These are phyloP conservation scores for Vombatus ursinus DNA, from an alignment of 2,113 vertebrate genomes.

Conservation along the genomic window DNA sequence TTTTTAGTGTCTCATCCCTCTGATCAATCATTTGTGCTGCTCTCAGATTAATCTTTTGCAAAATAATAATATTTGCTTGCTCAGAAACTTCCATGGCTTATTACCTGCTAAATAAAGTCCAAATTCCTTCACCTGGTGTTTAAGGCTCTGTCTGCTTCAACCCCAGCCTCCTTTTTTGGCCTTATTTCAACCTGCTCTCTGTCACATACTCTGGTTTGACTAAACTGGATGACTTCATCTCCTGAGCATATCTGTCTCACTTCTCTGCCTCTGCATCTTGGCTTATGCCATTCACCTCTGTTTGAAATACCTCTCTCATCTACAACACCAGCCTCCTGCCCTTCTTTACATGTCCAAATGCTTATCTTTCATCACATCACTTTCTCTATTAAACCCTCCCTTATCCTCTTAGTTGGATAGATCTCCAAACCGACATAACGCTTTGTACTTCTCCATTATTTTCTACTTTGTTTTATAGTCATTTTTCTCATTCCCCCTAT, in stretches of 20 bases:
- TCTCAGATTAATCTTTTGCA: not conserved
- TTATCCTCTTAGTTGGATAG: not conserved
- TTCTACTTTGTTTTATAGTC: not conserved
- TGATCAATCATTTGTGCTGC: not conserved
- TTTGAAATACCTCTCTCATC: not conserved
- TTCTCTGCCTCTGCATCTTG: not conserved
- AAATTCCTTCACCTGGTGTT: not conserved
- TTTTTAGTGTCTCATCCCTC: not conserved
- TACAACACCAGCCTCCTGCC: not conserved
- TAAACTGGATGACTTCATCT: not conserved
- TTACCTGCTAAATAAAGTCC: not conserved
- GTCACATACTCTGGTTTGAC: not conserved
- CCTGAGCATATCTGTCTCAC: not conserved
- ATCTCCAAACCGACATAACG: not conserved
- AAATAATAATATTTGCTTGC: not conserved
- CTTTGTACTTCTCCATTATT: not conserved
- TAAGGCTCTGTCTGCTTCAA: not conserved
- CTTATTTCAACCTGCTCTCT: not conserved
- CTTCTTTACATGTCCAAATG: not conserved
- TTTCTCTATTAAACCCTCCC: not conserved
- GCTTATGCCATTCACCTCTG: not conserved
- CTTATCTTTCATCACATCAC: not conserved
- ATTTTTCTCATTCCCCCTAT: not conserved
- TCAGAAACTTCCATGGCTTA: not conserved
- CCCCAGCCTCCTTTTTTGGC: not conserved